Evolutionary conservation across 2,888 invertebrate species (phyloP).

Genomic region (Neuroscelio doddi): DNA sequence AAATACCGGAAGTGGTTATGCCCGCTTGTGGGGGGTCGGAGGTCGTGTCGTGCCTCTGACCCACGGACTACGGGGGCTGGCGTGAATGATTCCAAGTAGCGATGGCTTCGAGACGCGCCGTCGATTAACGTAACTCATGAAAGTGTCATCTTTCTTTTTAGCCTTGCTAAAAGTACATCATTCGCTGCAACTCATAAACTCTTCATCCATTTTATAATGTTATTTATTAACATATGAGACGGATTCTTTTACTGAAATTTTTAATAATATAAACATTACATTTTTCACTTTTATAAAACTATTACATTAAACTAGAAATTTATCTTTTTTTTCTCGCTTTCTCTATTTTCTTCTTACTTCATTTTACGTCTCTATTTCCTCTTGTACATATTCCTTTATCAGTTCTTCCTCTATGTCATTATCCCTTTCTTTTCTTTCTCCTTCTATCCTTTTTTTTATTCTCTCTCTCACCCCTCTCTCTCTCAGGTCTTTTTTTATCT

Average conservation of each 20-base stretch:
- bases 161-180: background rate
- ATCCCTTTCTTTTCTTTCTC: no score
- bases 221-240: no score
- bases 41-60: conserved; percentile 62
- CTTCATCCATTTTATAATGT: background rate
- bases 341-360: no score
- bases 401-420: no score
- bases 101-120: conserved; percentile 11
- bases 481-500: no score
- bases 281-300: background rate
- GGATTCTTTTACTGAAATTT: no score
- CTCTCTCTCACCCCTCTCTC: no score
- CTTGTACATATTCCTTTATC: no score
- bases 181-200: conserved; percentile 2
- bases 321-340: no score
- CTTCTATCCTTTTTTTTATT: no score
- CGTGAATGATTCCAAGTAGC: conserved; percentile 14
- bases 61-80: conserved; percentile 55
- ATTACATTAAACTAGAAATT: no score
- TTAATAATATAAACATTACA: background rate
- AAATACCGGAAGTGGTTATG: conserved; percentile 21
- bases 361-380: no score
- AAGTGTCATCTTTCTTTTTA: background rate
- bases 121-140: background rate
- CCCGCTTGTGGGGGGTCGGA: conserved; percentile 53